Base-by-base conservation (phyloP, 2,113 vertebrate species). In the Axis porcinus region DNA sequence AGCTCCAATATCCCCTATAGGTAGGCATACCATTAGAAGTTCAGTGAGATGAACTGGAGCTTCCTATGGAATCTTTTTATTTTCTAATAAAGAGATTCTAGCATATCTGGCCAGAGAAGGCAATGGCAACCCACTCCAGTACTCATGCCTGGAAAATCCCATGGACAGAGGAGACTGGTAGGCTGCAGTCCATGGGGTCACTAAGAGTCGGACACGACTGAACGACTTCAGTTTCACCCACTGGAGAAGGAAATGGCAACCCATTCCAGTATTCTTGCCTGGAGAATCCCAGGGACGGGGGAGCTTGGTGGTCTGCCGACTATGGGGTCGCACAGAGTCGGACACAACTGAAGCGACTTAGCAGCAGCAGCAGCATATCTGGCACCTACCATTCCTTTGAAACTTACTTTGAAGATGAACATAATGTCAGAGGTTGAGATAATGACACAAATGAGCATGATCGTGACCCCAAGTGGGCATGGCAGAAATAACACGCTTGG, bases 81-180 rank as follows among this genome's bases (percentile, higher is more conserved):
- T 76, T 86, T 90, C 30, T 58, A 76, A 47, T 58, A 45, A 60
- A 89, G 89, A 67, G 0, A 3, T 55, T 60, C 17, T 45, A n/a
- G 10, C 8, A 55, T n/a, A 47, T 16, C 0, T 86, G 21, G 3
- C 19, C 0, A 0, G n/a, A 40, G 67, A 70, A 40, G 19, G 19
- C 67, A 23, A 40, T 40, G 67, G 67, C n/a, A 70, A 6, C 19
- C n/a, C 67, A 70, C 10, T 40, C n/a, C 19, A 40, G 10, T 70
- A 70, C n/a, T 70, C 67, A 12, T 40, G n/a, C 21, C n/a, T 70
- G 67, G n/a, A 70, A 70, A 67, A 36, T 67, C 33, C 33, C 9
- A 36, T 36, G 8, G 64, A 36, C 4, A 0, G 64, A 67, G 33
- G 8, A 67, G 17, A 8, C 64, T 67, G 67, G 5, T 70, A 40